Conservation (phyloP, 2,888 invertebrate species). For the Hyles lineata region DNA sequence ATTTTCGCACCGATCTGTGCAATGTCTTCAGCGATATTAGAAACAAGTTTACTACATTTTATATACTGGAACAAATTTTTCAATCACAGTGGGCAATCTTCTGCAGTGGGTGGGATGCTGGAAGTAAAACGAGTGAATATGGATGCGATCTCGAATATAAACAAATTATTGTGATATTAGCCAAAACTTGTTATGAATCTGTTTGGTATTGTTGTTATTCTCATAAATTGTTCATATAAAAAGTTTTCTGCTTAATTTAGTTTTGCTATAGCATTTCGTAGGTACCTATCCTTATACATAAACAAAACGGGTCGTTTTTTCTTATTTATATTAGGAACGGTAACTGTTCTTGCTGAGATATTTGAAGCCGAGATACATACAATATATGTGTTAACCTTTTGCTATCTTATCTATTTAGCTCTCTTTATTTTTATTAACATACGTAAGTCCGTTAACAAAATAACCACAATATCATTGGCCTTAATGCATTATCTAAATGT, state of each 20-base stretch:
- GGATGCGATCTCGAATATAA: too few relatives aligned
- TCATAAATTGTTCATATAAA: not conserved
- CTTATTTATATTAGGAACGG: constrained; percentile 8
- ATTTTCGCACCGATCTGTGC: too few relatives aligned
- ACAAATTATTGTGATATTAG: too few relatives aligned
- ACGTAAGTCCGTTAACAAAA: constrained; percentile 21
- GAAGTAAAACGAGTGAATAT: too few relatives aligned
- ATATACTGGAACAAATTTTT: too few relatives aligned
- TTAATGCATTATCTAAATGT: constrained; percentile 24
- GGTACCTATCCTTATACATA: not conserved
- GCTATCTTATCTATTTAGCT: constrained; percentile 14
- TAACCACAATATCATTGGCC: constrained; percentile 16
- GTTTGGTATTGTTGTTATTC: too few relatives aligned
- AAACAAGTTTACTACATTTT: too few relatives aligned
- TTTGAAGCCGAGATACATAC: not conserved
- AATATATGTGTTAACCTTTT: constrained; percentile 20
- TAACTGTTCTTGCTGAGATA: constrained; percentile 5
- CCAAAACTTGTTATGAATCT: too few relatives aligned
- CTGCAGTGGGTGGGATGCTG: too few relatives aligned
- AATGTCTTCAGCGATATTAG: too few relatives aligned
- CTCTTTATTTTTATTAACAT: constrained; percentile 15
- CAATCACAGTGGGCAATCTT: too few relatives aligned
- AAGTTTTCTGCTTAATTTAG: not conserved
- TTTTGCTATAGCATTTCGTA: not conserved
- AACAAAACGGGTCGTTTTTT: not conserved